Conservation (phyloP, 2,113 vertebrate species). For the Prochilodus magdalenae region DNA sequence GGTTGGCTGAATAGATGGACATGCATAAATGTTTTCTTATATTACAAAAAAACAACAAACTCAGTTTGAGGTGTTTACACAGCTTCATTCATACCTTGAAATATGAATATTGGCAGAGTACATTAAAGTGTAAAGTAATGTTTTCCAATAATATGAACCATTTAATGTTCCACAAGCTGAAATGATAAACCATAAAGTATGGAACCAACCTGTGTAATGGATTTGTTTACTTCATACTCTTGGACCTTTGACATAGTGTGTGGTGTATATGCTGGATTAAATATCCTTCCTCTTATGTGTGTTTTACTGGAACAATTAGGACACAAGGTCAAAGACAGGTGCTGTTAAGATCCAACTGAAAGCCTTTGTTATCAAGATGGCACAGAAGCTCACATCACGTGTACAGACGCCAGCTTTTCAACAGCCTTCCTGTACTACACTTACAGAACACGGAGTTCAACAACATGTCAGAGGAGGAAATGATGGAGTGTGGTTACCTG, state of each 20-base stretch:
- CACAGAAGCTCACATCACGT: not conserved
- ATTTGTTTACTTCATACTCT: not conserved
- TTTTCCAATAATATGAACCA: no score
- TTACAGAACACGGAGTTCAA: not conserved
- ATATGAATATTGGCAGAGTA: no score
- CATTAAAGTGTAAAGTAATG: no score
- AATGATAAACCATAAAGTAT: no score
- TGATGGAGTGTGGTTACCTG: conserved; percentile 31
- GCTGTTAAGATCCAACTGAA: conserved; percentile 7
- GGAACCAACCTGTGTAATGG: not conserved
- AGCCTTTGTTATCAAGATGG: not conserved
- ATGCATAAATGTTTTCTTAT: no score
- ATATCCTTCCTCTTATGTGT: not conserved
- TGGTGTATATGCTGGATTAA: not conserved
- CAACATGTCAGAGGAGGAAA: not conserved
- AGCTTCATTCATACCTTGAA: no score
- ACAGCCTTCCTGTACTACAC: not conserved
- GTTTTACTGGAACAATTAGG: conserved; percentile 53
- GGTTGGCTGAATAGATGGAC: no score
- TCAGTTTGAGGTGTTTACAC: no score
- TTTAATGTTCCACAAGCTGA: no score
- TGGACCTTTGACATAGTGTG: not conserved
- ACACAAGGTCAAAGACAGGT: conserved; percentile 24
- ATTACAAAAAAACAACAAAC: no score
- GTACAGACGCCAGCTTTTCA: not conserved